Evolutionary conservation across 2,888 invertebrate species (phyloP), one percentile per base, ranked within the genome.

Genomic region (Chymomyza amoena): DNA sequence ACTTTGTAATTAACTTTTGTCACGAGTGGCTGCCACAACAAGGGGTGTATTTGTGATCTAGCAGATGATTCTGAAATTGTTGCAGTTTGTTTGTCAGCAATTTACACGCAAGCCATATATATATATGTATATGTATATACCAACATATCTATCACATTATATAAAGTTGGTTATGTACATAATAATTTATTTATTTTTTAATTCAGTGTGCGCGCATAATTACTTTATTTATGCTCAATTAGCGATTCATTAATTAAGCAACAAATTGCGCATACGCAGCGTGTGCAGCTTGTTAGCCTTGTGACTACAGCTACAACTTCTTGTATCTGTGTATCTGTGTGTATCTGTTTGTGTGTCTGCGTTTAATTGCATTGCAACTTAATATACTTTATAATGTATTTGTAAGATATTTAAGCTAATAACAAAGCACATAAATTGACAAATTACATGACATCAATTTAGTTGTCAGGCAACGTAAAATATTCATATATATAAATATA

Each of bases 1-100:
- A 89, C 79, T 82, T 89, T 88, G 86, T 89, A 89, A 89, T 89
- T 89, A 89, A 89, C 86, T 89, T 88, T 88, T 89, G 90, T 90
- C 89, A 89, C 89, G 90, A 82, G 32, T 77, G 71, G 61, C 56
- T 69, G 54, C 39, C 62, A 61, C 68, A 60, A 61, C 68, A 61
- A 65, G 28, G 7, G 45, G 36, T 13, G 39, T 45, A 45, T 45
- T 45, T 45, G 39, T 45, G 39, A 45, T 45, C 39, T 45, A 10
- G 13, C 39, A 45, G 39, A 45, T 45, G 39, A 45, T 45, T 45
- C 39, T 45, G 13, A 45, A 45, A 45, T 45, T 1, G 39, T 45
- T 45, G 39, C 39, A 45, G 13, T 10, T 45, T 45, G 39, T 45
- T 45, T 45, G 39, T 45, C 39, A 45, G 39, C 39, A 45, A 45